These are phyloP conservation scores for Chouioia cunea DNA, from an alignment of 2,888 invertebrate genomes.

Conservation along the genomic window DNA sequence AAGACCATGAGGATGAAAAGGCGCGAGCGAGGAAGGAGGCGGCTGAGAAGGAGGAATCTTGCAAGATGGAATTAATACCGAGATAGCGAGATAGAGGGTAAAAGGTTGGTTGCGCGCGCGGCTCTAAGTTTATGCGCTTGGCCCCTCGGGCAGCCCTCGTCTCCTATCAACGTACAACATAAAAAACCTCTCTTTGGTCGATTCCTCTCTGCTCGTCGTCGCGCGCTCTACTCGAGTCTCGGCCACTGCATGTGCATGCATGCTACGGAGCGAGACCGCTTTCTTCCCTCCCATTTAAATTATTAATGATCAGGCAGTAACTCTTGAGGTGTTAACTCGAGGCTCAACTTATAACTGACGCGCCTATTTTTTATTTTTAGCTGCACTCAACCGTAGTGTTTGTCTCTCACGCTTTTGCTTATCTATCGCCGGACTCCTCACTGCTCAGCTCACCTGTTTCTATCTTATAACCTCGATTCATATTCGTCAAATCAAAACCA, in stretches of 20 bases:
- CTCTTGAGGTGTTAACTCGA: constrained; percentile 43
- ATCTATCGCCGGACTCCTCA: constrained; percentile 23
- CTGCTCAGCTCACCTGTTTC: too few relatives aligned
- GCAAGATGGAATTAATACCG: constrained; percentile 45
- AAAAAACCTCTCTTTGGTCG: constrained; percentile 41
- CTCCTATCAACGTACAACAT: constrained; percentile 29
- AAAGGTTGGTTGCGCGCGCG: constrained; percentile 32
- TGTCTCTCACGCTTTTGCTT: constrained; percentile 20
- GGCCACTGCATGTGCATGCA: too few relatives aligned
- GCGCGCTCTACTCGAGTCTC: too few relatives aligned
- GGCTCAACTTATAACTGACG: constrained; percentile 1
- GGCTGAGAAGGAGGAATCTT: constrained; percentile 13
- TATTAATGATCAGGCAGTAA: constrained; percentile 37
- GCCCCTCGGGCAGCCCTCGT: neutral
- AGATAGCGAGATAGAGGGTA: constrained; percentile 42
- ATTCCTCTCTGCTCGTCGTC: constrained; percentile 31
- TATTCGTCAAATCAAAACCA: too few relatives aligned
- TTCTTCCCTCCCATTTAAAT: constrained; percentile 40
- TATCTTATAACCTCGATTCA: too few relatives aligned
- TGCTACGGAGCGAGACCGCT: constrained; percentile 37
- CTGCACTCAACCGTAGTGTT: neutral
- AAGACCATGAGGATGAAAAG: too few relatives aligned
- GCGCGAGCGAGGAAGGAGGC: too few relatives aligned
- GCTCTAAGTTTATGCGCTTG: neutral
- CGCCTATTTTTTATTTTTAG: constrained; percentile 35